These are phyloP conservation scores for Procambarus clarkii DNA, from an alignment of 1,140 invertebrate species.

Conservation along the genomic window DNA sequence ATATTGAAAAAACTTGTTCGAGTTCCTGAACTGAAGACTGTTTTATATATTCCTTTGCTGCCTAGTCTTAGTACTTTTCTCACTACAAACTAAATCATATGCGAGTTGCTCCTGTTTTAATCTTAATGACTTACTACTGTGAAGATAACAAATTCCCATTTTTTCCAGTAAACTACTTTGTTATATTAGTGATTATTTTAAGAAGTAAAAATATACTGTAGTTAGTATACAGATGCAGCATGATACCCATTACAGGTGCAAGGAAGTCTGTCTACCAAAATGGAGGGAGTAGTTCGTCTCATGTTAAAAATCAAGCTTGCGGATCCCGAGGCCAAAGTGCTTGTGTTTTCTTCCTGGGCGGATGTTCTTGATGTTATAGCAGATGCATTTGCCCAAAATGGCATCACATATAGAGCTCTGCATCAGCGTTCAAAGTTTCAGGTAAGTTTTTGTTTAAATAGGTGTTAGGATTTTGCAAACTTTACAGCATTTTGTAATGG, in stretches of 20 bases:
- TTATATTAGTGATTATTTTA: no score
- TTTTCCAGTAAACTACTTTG: no score
- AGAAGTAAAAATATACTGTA: neutral
- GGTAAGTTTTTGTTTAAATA: conserved; percentile 74
- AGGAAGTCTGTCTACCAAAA: conserved; percentile 85
- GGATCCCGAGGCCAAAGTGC: conserved; percentile 81
- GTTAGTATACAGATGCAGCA: neutral
- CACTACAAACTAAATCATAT: no score
- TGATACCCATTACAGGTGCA: conserved; percentile 13
- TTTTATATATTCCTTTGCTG: no score
- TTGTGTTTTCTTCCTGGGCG: conserved; percentile 86
- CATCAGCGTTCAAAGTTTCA: conserved; percentile 78
- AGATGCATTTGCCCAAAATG: conserved; percentile 81
- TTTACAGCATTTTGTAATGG: neutral
- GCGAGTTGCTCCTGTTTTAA: no score
- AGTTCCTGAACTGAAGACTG: no score
- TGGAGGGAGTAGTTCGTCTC: conserved; percentile 81
- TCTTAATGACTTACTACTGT: no score
- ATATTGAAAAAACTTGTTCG: no score
- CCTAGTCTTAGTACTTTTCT: no score
- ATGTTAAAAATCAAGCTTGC: conserved; percentile 79
- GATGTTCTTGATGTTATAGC: conserved; percentile 81
- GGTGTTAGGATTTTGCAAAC: neutral
- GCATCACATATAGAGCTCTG: conserved; percentile 77
- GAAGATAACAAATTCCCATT: no score